Base-by-base conservation (phyloP, 2,113 vertebrate species). In the Butorides virescens region DNA sequence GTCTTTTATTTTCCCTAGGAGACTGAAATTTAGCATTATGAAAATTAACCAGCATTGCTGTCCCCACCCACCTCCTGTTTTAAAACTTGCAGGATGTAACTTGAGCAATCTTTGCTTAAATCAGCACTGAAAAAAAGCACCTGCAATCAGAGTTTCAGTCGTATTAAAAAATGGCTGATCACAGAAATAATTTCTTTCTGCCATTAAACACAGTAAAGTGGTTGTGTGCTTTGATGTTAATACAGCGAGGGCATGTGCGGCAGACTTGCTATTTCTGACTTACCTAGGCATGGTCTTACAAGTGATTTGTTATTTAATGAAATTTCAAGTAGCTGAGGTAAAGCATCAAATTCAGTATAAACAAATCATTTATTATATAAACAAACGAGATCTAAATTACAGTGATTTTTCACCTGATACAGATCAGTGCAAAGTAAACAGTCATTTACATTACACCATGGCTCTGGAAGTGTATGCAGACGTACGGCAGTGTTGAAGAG, bases 331-430 rank as follows among this genome's bases (percentile, higher is more conserved):
- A 88, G 85, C 67, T 96, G 90, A 70, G 74, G 88, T 66, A 96
- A 94, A 93, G 71, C 85, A 66, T 77, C 71, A 67, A 50, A 62
- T 90, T 96, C 58, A 10, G 71, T 83, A 76, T 93, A 94, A 95
- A 96, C 85, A 97, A 88, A 93, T 94, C 21, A 18, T 93, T 91
- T 96, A 56, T 96, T 96, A 68, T 75, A 85, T 95, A 96, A 96
- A 95, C 95, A 96, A 94, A 94, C 63, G 86, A 74, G 76, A 52
- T 84, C 66, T 65, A 82, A 97, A 96, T 97, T 94, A 46, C 10
- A 9, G 91, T 91, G 92, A 84, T 88, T 94, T 92, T 95, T 94
- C 83, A 92, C 34, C 79, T 53, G 92, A 67, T 78, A 46, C 59
- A 89, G 76, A 92, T 91, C 79, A 82, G 49, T n/a, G 29, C 65